Evolutionary conservation across 2,888 invertebrate species (phyloP), one percentile per base, ranked within the genome.

Genomic region (Apoderus coryli): DNA sequence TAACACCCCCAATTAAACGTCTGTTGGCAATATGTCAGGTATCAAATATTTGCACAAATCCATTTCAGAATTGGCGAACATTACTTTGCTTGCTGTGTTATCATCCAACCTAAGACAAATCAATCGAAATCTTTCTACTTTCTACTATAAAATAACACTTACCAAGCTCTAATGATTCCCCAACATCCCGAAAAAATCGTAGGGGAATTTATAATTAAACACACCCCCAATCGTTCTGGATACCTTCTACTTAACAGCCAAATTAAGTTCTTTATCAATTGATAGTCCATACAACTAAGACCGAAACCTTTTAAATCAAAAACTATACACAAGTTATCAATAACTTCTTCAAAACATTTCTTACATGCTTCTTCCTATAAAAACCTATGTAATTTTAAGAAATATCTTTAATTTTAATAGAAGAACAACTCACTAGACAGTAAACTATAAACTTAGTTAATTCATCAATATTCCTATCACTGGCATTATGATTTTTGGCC

Each of bases 271-370:
- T 80, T 80, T 9, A 81, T 65, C 36, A 81, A 65, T 53, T 78
- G 78, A 53, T 81, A 81, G 50, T 82, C 81, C 79, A 82, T 80
- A 47, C 77, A 78, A 24, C 70, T 71, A 24, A 78, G 57, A 33
- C 76, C 76, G 49, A 82, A 81, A 42, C 67, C 72, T 40, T 70
- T 69, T 42, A 82, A 55, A 56, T 82, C 81, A 56, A 82, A 82
- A 22, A 81, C 72, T 49, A 82, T 79, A 50, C 81, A 81, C 10
- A 81, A 53, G 48, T 78, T 80, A 56, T 82, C 81, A 10, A 76
- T 66, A 3, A 80, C 75, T 54, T 79, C 79, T 51, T 81, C 80
- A 53, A 79, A 76, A 56, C 80, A 81, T 48, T 66, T 72, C 48
- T 74, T 74, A 52, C 78, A 77, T 2, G 76, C 77, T 47, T 75